Conservation (phyloP, 2,888 invertebrate species). For the Drosophila meridionalis region DNA sequence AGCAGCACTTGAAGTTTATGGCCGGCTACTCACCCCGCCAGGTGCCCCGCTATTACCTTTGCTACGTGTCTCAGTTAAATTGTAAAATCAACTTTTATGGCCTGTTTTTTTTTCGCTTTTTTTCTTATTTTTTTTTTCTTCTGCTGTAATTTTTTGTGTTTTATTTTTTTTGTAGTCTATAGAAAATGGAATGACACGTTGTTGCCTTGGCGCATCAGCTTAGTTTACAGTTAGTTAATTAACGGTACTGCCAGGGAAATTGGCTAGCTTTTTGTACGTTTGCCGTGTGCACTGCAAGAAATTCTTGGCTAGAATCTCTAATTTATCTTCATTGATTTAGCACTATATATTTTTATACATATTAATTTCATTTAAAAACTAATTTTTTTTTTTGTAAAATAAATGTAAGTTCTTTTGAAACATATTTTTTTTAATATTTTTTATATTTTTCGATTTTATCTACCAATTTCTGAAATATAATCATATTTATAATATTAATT, state of each 20-base stretch:
- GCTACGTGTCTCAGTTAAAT: conserved; percentile 50
- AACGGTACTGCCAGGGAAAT: conserved; percentile 34
- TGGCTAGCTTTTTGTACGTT: conserved; percentile 24
- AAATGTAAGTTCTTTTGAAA: no score
- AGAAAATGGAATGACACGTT: conserved; percentile 27
- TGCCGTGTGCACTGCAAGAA: conserved; percentile 3
- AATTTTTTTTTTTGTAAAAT: no score
- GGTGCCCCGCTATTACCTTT: conserved; percentile 5
- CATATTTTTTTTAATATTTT: no score
- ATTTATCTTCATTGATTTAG: no score
- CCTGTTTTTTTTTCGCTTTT: conserved; percentile 10
- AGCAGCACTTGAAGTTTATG: conserved; percentile 68
- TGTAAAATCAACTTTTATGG: conserved; percentile 51
- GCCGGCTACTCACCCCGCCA: conserved; percentile 7
- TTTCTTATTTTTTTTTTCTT: neutral
- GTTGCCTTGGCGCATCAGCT: conserved; percentile 26
- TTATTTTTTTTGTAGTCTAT: conserved; percentile 8
- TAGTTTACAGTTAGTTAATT: conserved; percentile 58
- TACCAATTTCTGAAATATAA: no score
- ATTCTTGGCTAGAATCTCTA: neutral
- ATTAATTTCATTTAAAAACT: no score
- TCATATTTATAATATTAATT: no score
- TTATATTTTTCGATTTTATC: no score
- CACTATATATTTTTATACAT: no score
- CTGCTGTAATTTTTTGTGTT: conserved; percentile 9